Base-by-base conservation (phyloP, 2,888 invertebrate species). In the Cosmorhoe ocellata region DNA sequence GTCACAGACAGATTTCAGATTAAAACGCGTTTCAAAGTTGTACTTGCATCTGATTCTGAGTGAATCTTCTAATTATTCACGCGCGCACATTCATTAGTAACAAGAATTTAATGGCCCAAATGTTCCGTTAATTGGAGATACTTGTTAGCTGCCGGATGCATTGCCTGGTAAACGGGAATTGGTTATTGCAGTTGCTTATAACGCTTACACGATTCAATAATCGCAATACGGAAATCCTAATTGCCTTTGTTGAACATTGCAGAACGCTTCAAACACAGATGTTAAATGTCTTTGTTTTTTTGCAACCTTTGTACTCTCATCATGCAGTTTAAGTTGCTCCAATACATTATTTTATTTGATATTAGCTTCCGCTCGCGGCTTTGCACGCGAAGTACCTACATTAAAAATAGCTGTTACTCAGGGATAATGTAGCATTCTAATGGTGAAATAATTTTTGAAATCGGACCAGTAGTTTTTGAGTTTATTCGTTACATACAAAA, bases 61-160 rank as follows among this genome's bases (percentile, higher is more conserved):
- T 63, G 61, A 62, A 63, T 64, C 51, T 54, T 53, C 52, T 66
- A 67, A 69, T 69, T 67, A 64, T 69, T 66, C 60, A 64, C 44
- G 57, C 59, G 52, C 45, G 56, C 63, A 66, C 64, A 63, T 62
- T 61, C 47, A 56, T 53, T 58, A 64, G 59, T 62, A 64, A 63
- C 64, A 64, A 63, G 63, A 65, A 65, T 70, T 69, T 69, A 76
- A 75, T 71, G 64, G 67, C 58, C 56, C 59, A 70, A 77, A 80
- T 79, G 79, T 73, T 74, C 70, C 75, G 68, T 71, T 79, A 80
- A 84, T 81, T 84, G 75, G 63, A 75, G 73, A 78, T 80, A 76
- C 74, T 74, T 79, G 79, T 79, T 78, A 71, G 75, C 64, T 69
- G 70, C 69, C 70, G 68, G 65, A 72, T 71, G 69, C 68, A 76